Evolutionary conservation across 2,797 vertebrate genomes (phyloP).

Genomic region (Rallus crepitans): DNA sequence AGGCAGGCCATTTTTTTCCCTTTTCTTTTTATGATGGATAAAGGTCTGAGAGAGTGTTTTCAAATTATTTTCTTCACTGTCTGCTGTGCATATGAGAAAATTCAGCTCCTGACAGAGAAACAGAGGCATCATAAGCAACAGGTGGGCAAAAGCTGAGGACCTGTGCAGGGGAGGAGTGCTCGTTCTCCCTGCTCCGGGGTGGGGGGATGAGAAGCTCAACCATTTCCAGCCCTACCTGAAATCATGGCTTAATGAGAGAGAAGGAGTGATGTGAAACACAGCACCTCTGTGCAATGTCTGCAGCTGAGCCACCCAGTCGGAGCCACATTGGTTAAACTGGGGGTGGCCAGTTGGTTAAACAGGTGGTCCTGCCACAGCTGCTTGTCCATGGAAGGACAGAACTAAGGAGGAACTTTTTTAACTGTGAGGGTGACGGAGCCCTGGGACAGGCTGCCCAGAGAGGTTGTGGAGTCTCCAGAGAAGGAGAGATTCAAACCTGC

Average conservation of each 20-base stretch:
- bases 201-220: background rate
- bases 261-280: background rate
- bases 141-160: background rate
- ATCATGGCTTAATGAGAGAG: background rate
- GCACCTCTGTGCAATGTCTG: background rate
- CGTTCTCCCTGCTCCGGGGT: rapidly evolving
- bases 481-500: too few species aligned
- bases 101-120: background rate
- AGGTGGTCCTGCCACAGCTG: rapidly evolving
- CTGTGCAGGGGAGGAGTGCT: rapidly evolving
- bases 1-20: background rate
- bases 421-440: too few species aligned
- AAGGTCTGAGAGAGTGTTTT: background rate
- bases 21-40: background rate
- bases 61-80: background rate
- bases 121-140: background rate
- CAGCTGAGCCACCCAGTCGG: background rate
- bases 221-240: background rate
- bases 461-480: too few species aligned
- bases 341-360: background rate
- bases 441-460: too few species aligned
- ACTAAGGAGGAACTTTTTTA: too few species aligned
- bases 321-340: background rate
- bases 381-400: background rate
- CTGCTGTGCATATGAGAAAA: background rate